Percentiles rank a stretch among this genome's conserved stretches.
Conservation (phyloP, 2,113 vertebrate species). For the Plestiodon gilberti region DNA sequence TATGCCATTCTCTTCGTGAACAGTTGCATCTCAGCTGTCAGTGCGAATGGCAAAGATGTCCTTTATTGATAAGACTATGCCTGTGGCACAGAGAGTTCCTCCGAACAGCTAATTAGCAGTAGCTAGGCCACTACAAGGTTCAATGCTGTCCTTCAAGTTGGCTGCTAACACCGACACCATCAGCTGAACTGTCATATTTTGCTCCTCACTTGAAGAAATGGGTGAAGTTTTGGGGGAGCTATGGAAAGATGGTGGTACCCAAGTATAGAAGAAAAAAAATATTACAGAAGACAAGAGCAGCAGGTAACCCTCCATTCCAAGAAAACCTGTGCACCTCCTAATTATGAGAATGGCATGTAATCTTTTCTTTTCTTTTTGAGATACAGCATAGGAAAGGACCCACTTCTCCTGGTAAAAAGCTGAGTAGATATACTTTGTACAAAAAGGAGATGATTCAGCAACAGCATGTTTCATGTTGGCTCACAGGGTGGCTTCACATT, state of each 20-base stretch:
- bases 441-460: background rate
- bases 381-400: background rate
- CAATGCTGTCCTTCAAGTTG: conserved; percentile 85
- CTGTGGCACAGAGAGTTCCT: conserved; percentile 82
- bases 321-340: background rate
- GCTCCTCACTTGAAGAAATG: conserved; percentile 81
- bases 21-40: conserved; percentile 75
- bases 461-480: background rate
- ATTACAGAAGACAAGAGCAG: conserved; percentile 22
- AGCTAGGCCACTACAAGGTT: conserved; percentile 79
- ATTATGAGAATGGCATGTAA: background rate
- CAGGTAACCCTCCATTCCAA: conserved; percentile 9
- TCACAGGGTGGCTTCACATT: background rate
- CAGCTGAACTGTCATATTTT: conserved; percentile 85
- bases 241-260: conserved; percentile 52
- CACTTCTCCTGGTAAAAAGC: background rate
- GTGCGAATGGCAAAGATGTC: conserved; percentile 76
- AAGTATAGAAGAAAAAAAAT: conserved; percentile 11
- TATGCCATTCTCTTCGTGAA: conserved; percentile 35
- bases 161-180: conserved; percentile 82
- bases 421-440: background rate
- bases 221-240: conserved; percentile 65
- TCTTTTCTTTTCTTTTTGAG: background rate
- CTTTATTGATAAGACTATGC: conserved; percentile 75
- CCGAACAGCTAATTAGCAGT: conserved; percentile 89